A percentile compares a stretch with the other conserved stretches of the same genome.
Conservation (phyloP, 2,113 vertebrate genomes). For the Seriola quinqueradiata region DNA sequence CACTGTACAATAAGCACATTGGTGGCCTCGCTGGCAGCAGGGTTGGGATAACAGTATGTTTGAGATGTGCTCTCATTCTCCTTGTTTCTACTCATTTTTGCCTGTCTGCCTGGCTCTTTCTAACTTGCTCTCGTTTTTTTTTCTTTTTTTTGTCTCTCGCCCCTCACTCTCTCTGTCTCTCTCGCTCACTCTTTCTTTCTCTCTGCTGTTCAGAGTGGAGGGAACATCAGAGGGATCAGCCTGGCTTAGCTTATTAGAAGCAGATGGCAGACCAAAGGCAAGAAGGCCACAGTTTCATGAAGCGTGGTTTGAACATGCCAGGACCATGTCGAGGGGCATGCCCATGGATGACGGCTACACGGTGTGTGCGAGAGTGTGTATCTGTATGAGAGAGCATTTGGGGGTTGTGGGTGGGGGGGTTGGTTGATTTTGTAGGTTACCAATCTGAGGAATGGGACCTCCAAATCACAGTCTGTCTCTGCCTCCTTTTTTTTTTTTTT, state of each 20-base stretch:
- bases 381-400: conserved; percentile 49
- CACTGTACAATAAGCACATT: conserved; percentile 41
- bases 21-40: conserved; percentile 53
- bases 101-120: conserved; percentile 46
- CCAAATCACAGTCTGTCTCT: conserved; percentile 56
- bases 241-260: conserved; percentile 83
- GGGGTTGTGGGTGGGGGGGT: not conserved
- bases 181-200: conserved; percentile 58
- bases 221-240: conserved; percentile 83
- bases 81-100: conserved; percentile 58
- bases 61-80: conserved; percentile 60
- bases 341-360: conserved; percentile 76
- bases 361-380: conserved; percentile 58
- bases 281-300: conserved; percentile 85
- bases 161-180: conserved; percentile 46
- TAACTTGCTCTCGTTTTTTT: conserved; percentile 63
- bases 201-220: conserved; percentile 74
- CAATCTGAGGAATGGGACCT: conserved; percentile 59
- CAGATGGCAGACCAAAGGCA: conserved; percentile 82
- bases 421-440: conserved; percentile 77
- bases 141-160: conserved; percentile 52
- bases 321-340: conserved; percentile 79
- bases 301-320: conserved; percentile 83
- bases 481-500: conserved; percentile 28
- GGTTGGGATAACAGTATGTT: conserved; percentile 44